These are phyloP conservation scores for Alfaro cultratus DNA, from an alignment of 2,797 vertebrate genomes.

Conservation along the genomic window DNA sequence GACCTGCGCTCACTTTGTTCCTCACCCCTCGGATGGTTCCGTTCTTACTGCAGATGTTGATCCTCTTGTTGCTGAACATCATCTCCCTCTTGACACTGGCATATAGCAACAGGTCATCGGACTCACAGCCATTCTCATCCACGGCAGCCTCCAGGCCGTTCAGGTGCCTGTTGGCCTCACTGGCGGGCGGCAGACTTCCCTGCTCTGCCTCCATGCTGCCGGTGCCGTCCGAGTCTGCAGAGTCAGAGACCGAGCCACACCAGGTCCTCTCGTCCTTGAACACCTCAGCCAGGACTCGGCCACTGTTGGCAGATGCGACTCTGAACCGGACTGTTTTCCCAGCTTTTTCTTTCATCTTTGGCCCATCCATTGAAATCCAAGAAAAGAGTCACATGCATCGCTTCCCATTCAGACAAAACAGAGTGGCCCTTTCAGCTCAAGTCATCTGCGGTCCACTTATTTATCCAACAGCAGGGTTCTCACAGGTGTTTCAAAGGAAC, in stretches of 20 bases:
- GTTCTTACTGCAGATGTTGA: conserved; percentile 98
- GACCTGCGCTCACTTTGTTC: conserved; percentile 99
- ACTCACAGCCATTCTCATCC: conserved; percentile 83
- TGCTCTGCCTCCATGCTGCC: conserved; percentile 84
- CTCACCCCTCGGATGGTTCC: conserved; percentile 95
- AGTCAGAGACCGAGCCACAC: conserved; percentile 73
- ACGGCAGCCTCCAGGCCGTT: conserved; percentile 77
- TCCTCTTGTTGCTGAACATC: conserved; percentile 88
- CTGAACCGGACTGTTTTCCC: conserved; percentile 91
- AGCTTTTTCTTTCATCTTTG: conserved; percentile 74
- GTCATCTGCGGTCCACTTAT: conserved; percentile 15
- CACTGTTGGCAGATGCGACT: conserved; percentile 93
- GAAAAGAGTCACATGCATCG: conserved; percentile 59
- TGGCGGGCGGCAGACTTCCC: conserved; percentile 60
- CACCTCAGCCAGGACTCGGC: conserved; percentile 92
- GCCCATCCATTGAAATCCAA: conserved; percentile 77
- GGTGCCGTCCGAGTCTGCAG: conserved; percentile 86
- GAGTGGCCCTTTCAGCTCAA: conserved; percentile 23
- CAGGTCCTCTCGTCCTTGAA: conserved; percentile 84
- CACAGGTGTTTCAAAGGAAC: conserved; percentile 64
- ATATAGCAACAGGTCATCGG: conserved; percentile 89
- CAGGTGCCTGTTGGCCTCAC: conserved; percentile 87
- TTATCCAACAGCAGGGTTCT: conserved; percentile 66
- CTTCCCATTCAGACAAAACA: conserved; percentile 47
- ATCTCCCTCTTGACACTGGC: conserved; percentile 89